Evolutionary conservation across 2,888 invertebrate genomes (phyloP), one percentile per base, ranked within the genome.

Genomic region (Laspeyria flexula): DNA sequence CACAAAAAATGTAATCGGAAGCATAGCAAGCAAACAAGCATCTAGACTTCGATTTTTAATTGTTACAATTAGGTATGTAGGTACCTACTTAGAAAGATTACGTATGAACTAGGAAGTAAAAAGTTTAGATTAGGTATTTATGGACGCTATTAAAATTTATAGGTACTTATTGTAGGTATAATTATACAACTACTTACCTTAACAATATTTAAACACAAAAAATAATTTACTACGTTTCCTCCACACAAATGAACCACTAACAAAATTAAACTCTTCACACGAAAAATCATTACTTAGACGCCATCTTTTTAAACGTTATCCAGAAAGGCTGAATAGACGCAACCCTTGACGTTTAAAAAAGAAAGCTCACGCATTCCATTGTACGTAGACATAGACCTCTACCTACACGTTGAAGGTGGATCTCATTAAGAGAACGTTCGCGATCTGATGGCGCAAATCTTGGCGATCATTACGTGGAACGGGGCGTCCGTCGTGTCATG

Each of bases 381-480:
- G 89, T 90, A 88, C 79, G 79, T 71, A 85, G 88, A 87, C 85
- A n/a, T n/a, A n/a, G n/a, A n/a, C n/a, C n/a, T n/a, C n/a, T n/a
- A n/a, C n/a, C n/a, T n/a, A n/a, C n/a, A 85, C 83, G 67, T 30
- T 64, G 84, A 85, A 89, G 90, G 88, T 88, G 81, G 85, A 90
- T 90, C 90, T 91, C 90, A 90, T 91, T 91, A 90, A 83, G 81
- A 77, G 86, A 79, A 76, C 83, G 81, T 85, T 80, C 81, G 85
- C 86, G 90, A 90, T 86, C 87, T 71, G 81, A 64, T 90, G 89
- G 77, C 83, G 89, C 86, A 85, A 86, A 85, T 89, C 90, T 91
- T 90, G 83, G 86, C 83, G 88, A 87, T 91, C 90, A 88, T 91
- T 91, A 91, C 81, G 87, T 73, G 79, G 68, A 80, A 83, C 79